A percentile compares a stretch with the other conserved stretches of the same genome.
These are phyloP conservation scores for Drosophila triauraria DNA, from an alignment of 1,140 invertebrate species.

Conservation along the genomic window DNA sequence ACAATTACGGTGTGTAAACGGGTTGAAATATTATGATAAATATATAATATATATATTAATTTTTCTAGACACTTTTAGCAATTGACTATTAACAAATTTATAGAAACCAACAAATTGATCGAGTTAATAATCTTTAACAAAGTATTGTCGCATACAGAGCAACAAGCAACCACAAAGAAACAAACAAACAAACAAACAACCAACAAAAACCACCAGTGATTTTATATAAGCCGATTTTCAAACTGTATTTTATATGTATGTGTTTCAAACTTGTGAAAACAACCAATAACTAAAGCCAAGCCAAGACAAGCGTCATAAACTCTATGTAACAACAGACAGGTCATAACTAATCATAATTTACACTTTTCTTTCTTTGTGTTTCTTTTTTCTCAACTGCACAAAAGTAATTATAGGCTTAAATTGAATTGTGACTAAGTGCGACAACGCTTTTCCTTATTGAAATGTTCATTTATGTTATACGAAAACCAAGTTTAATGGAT, in stretches of 20 bases:
- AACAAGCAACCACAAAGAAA: constrained; percentile 38
- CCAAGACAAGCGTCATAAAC: constrained; percentile 45
- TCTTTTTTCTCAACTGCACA: constrained; percentile 29
- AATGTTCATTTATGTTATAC: constrained; percentile 22
- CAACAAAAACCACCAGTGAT: constrained; percentile 75
- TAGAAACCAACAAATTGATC: constrained; percentile 67
- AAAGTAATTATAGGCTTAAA: constrained; percentile 39
- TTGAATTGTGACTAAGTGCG: constrained; percentile 19
- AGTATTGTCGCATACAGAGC: constrained; percentile 34
- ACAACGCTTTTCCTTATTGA: constrained; percentile 31
- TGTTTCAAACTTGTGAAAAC: constrained; percentile 43
- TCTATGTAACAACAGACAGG: constrained; percentile 30
- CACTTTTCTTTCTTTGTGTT: constrained; percentile 1
- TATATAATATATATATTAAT: constrained; percentile 57
- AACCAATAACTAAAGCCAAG: constrained; percentile 35
- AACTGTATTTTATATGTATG: constrained; percentile 59
- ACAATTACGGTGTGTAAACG: constrained; percentile 41
- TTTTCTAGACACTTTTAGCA: constrained; percentile 76
- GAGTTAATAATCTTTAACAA: constrained; percentile 48
- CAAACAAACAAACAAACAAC: constrained; percentile 45
- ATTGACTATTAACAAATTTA: constrained; percentile 69
- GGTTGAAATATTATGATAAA: constrained; percentile 43
- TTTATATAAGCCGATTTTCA: constrained; percentile 77
- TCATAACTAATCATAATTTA: constrained; percentile 33
- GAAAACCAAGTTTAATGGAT: constrained; percentile 34